Evolutionary conservation across 2,888 invertebrate species (phyloP).

Genomic region (Mechanitis messenoides): DNA sequence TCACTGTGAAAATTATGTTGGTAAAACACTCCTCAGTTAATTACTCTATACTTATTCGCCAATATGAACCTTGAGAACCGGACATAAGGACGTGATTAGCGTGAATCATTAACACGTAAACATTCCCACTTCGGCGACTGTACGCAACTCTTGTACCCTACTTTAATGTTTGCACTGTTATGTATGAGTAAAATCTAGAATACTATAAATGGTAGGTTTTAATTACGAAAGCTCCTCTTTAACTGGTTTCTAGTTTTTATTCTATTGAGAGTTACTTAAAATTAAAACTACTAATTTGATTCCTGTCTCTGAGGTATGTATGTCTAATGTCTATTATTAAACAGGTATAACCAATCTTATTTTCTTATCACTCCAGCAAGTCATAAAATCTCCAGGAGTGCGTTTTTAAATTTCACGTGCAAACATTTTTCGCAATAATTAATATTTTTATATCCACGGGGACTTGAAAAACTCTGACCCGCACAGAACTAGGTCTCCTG

Average conservation of each 20-base stretch:
- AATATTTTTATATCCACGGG: slow-evolving; percentile 23
- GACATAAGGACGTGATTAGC: slow-evolving; percentile 19
- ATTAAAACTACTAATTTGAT: background rate
- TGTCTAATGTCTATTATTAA: no score
- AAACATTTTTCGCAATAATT: slow-evolving; percentile 23
- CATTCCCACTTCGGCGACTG: slow-evolving; percentile 18
- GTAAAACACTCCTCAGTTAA: slow-evolving; percentile 32
- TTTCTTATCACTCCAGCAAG: background rate
- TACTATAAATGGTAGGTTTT: slow-evolving; percentile 21
- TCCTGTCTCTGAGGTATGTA: no score
- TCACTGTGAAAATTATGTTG: slow-evolving; percentile 44
- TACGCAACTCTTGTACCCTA: slow-evolving; percentile 21
- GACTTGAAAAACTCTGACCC: slow-evolving; percentile 26
- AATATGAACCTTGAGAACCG: slow-evolving; percentile 17
- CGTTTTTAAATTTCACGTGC: slow-evolving; percentile 5
- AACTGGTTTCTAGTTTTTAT: slow-evolving; percentile 6
- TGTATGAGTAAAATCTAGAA: slow-evolving; percentile 20
- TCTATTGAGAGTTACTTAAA: slow-evolving; percentile 1
- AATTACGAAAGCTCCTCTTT: slow-evolving; percentile 11
- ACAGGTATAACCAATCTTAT: background rate
- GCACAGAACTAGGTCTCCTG: slow-evolving; percentile 26
- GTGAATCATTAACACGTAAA: slow-evolving; percentile 14
- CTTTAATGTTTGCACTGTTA: slow-evolving; percentile 21
- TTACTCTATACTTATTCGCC: slow-evolving; percentile 20
- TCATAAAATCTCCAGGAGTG: background rate